Conservation (phyloP, 2,113 vertebrate genomes). For the Corapipo altera region DNA sequence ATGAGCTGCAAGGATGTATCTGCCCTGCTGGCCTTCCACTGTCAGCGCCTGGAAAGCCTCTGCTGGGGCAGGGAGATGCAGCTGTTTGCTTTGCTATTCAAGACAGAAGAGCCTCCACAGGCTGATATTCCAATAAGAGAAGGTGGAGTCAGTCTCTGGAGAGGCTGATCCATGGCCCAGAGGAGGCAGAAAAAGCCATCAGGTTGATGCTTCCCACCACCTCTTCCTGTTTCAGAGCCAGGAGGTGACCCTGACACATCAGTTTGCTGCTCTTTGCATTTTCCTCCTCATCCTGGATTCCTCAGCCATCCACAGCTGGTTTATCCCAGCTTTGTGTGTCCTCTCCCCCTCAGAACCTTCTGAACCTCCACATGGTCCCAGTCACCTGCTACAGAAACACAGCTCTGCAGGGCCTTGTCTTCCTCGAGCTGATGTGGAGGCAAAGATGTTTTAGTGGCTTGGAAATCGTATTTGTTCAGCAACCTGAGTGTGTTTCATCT, state of each 20-base stretch:
- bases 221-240: not conserved
- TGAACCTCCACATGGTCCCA: not conserved
- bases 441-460: not conserved
- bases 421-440: not conserved
- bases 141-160: not conserved
- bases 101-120: not conserved
- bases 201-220: not conserved
- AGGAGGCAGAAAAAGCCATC: not conserved
- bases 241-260: not conserved
- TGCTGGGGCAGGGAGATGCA: not conserved
- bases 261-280: not conserved
- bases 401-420: not conserved
- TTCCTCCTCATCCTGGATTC: not conserved
- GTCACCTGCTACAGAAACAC: not conserved
- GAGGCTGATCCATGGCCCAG: not conserved
- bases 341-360: not conserved
- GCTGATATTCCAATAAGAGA: not conserved
- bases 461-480: not conserved
- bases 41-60: not conserved
- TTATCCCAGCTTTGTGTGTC: not conserved
- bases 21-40: not conserved
- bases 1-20: not conserved
- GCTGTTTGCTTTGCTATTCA: not conserved
- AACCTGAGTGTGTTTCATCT: not conserved
- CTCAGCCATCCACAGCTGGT: not conserved